A percentile compares a stretch with the other conserved stretches of the same genome.
These are phyloP conservation scores for Hydra vulgaris DNA, from an alignment of 30 jellyfish, hydroid and myxozoan species.

Conservation along the genomic window DNA sequence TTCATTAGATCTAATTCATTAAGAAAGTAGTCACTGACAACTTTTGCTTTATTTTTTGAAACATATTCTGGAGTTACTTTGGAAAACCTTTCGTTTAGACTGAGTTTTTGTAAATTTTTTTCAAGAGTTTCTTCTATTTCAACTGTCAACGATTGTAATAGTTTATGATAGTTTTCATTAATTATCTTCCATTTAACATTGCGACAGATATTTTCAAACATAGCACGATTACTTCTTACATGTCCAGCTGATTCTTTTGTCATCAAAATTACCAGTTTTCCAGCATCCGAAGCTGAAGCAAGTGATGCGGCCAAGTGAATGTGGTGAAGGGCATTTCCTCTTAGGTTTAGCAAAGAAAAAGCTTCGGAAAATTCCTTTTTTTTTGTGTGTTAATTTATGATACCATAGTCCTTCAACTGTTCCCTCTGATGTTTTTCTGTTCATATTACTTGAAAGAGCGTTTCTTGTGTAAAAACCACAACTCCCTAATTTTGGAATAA, in stretches of 20 bases:
- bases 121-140: not conserved
- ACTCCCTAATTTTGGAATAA: not conserved
- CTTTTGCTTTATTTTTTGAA: no score
- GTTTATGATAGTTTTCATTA: not conserved
- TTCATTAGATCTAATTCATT: not conserved
- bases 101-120: not conserved
- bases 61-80: no score
- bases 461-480: not conserved
- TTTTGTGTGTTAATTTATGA: not conserved
- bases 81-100: not conserved
- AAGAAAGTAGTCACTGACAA: not conserved
- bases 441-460: not conserved
- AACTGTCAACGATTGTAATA: not conserved
- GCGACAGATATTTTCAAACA: not conserved
- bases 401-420: conserved; percentile 7
- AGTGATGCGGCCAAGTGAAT: not conserved
- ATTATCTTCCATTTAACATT: not conserved
- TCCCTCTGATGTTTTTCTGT: not conserved
- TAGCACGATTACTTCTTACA: not conserved
- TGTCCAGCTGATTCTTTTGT: not conserved
- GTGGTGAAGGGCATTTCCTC: not conserved
- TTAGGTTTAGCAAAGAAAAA: not conserved
- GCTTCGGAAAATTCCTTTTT: not conserved
- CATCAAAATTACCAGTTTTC: not conserved
- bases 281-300: not conserved